Conservation (phyloP, 2,797 vertebrate genomes). For the Syndactyla subalaris region DNA sequence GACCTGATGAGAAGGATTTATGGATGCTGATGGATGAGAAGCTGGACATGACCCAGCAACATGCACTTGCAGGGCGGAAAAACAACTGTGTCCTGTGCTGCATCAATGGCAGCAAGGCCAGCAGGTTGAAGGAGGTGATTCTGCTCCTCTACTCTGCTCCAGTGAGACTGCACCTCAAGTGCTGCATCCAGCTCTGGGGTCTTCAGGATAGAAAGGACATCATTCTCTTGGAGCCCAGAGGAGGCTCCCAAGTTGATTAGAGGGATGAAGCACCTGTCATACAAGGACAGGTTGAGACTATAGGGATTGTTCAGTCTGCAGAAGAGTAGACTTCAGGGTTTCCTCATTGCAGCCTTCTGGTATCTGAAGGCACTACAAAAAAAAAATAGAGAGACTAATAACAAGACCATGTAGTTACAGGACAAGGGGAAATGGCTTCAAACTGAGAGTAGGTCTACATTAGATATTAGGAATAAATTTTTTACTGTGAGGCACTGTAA, state of each 20-base stretch:
- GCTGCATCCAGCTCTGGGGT: background rate
- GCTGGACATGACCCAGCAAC: background rate
- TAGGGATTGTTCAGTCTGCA: too few species aligned
- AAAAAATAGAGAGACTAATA: background rate
- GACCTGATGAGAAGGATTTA: background rate
- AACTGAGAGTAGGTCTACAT: rapidly evolving
- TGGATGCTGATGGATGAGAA: background rate
- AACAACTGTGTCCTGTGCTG: background rate
- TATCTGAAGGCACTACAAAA: background rate
- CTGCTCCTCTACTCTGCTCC: background rate
- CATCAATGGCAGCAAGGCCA: background rate
- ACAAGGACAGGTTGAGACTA: too few species aligned
- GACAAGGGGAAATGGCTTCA: background rate
- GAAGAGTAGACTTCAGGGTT: too few species aligned
- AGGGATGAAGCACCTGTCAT: too few species aligned
- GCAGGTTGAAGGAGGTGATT: rapidly evolving
- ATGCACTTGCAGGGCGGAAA: background rate
- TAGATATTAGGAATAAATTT: background rate
- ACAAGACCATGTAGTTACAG: background rate
- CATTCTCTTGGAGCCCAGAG: background rate
- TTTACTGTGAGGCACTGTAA: background rate
- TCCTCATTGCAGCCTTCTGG: too few species aligned
- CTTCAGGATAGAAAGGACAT: background rate
- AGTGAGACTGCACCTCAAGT: background rate
- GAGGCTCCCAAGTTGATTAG: too few species aligned